A percentile compares a stretch with the other conserved stretches of the same genome.
Conservation (phyloP, 2,113 vertebrate species). For the Entomyzon cyanotis region DNA sequence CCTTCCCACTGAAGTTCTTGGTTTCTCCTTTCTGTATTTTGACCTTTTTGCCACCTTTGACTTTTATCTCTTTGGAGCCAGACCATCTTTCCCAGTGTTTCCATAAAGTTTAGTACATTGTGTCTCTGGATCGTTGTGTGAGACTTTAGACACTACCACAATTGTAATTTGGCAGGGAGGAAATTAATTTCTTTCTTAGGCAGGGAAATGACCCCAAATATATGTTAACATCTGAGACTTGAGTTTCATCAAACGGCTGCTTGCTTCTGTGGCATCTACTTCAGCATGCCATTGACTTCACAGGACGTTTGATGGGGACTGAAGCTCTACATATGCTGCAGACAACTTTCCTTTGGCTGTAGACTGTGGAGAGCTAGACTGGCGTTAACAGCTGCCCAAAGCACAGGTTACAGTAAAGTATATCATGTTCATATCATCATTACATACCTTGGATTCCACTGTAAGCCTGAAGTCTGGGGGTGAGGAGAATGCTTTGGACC, state of each 20-base stretch:
- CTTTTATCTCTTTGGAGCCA: background rate
- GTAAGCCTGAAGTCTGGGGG: constrained; percentile 27
- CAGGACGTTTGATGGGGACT: background rate
- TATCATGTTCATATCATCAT: constrained; percentile 25
- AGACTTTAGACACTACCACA: fast-evolving
- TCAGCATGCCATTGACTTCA: background rate
- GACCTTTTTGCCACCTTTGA: constrained; percentile 9
- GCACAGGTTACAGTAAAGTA: constrained; percentile 40
- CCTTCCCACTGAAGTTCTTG: background rate
- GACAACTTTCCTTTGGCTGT: background rate
- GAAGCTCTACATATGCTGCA: constrained; percentile 7
- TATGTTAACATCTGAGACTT: background rate
- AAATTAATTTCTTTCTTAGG: background rate
- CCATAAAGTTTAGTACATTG: background rate
- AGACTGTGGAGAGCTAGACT: constrained; percentile 12
- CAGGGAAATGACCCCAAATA: background rate
- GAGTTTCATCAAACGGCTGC: background rate
- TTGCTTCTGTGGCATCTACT: background rate
- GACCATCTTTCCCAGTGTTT: background rate
- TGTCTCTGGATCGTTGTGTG: background rate
- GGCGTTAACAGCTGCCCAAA: constrained; percentile 51
- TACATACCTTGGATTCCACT: constrained; percentile 46
- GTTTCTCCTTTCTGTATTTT: background rate
- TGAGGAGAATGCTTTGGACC: background rate
- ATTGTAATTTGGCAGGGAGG: background rate